Base-by-base conservation (phyloP, 2,113 vertebrate genomes). In the Alethe diademata region DNA sequence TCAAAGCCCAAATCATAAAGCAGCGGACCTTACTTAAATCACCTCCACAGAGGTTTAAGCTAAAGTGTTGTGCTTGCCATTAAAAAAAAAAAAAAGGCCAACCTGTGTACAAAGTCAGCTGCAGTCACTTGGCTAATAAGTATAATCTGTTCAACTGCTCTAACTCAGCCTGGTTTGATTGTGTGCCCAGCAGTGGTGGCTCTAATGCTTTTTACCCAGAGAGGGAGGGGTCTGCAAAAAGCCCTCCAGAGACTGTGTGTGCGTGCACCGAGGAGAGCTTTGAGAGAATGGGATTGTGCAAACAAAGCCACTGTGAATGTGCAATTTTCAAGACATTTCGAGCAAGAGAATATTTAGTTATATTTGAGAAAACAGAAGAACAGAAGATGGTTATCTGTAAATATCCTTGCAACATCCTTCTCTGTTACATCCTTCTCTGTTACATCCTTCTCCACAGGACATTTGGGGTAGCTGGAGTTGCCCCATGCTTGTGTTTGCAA, bases 111-210 rank as follows among this genome's bases (percentile, higher is more conserved):
- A 60, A 76, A 93, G 75, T 78, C 79, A 90, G 72, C 75, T 3
- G 3, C 91, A 90, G 79, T 84, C 94, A 74, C 75, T 93, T 67
- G 78, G 79, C 47, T 94, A 95, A 93, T 95, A 94, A 86, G 56
- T 62, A 90, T 94, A 94, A 96, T 96, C 92, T 88, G 72, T 83
- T 88, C 36, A 83, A 93, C 79, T 80, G 82, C 91, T 88, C 2
- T 25, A 74, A 51, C 26, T 86, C 92, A 64, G 76, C 54, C 4
- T 5, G 69, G 11, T 66, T 86, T 76, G 67, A 78, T 83, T 88
- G 20, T 36, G 67, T 76, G 64, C 86, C 58, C 91, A 80, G 91
- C 83, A 66, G 91, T 24, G 6, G 58, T 62, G 86, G 60, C 91
- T 80, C 17, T 40, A 83, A 80, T 43, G 83, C 33, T 81, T 88